phyloP scores from a whole-genome alignment of 2,113 vertebrate genomes.

The Carollia perspicillata region DNA sequence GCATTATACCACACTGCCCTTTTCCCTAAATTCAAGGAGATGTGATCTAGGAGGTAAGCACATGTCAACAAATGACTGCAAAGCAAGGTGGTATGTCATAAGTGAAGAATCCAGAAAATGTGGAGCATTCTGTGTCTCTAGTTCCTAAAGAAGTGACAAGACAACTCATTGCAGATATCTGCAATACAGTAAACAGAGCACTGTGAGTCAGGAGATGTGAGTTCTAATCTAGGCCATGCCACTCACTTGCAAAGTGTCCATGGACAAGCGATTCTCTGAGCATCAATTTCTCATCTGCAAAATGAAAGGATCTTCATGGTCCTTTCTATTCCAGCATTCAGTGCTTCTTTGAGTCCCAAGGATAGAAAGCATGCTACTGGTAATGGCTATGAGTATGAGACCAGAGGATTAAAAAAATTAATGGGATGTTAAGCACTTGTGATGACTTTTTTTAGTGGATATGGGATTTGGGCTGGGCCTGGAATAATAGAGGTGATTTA shows the following conservation, averaged over 20 bases:
- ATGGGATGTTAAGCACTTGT: constrained; percentile 38
- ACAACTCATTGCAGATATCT: not conserved
- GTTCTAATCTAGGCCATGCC: not conserved
- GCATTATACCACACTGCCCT: not conserved
- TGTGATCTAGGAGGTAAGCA: not conserved
- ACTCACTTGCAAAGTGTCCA: not conserved
- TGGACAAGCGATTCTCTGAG: not conserved
- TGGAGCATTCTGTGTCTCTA: not conserved
- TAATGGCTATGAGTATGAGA: constrained; percentile 1
- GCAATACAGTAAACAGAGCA: not conserved
- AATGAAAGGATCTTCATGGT: not conserved
- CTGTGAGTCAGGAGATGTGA: not conserved
- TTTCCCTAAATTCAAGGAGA: not conserved
- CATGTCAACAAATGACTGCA: not conserved
- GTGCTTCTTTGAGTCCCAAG: not conserved
- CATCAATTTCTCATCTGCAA: not conserved
- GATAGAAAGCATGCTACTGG: not conserved
- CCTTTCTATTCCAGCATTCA: not conserved
- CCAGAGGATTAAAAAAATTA: constrained; percentile 49
- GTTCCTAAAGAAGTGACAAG: not conserved
- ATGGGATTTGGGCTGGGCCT: constrained; percentile 5
- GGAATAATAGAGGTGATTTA: constrained; percentile 34
- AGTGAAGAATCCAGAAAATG: not conserved
- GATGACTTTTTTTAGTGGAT: constrained; percentile 46
- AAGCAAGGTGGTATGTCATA: not conserved